Conservation (phyloP, 2,113 vertebrate species). For the Lasiurus cinereus region DNA sequence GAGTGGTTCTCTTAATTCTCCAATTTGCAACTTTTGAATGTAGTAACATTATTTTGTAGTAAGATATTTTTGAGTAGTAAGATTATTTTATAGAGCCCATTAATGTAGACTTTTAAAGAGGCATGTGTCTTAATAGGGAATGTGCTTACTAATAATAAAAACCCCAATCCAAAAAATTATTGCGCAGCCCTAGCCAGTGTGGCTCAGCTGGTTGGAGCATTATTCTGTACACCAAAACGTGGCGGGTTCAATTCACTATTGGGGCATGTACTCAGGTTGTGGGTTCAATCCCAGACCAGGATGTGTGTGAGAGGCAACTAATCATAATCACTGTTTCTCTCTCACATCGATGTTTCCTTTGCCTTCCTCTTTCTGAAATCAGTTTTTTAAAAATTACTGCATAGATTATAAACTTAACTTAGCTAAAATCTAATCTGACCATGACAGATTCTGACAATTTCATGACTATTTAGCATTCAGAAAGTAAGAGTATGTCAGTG, state of each 20-base stretch:
- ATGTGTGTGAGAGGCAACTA: background rate
- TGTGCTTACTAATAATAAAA: constrained; percentile 60
- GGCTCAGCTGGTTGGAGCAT: background rate
- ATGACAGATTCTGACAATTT: constrained; percentile 56
- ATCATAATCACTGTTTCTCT: background rate
- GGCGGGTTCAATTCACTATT: background rate
- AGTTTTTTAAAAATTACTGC: background rate
- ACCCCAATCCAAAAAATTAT: background rate
- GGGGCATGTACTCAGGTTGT: background rate
- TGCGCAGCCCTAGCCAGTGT: background rate
- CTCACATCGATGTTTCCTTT: background rate
- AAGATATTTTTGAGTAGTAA: background rate
- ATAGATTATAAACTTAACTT: constrained; percentile 27
- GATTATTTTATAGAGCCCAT: background rate
- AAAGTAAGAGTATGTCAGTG: constrained; percentile 8
- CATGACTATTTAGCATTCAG: constrained; percentile 10
- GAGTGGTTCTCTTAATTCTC: background rate
- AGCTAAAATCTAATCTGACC: constrained; percentile 31
- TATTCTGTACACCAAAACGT: background rate
- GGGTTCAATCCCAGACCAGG: background rate
- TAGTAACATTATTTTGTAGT: constrained; percentile 9
- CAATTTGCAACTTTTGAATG: constrained; percentile 45
- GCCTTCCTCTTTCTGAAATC: background rate
- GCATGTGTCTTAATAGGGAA: background rate
- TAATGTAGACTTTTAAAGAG: constrained; percentile 29